Percentiles rank a stretch among this genome's conserved stretches.
Evolutionary conservation across 2,113 vertebrate species (phyloP).

Genomic region (Picathartes gymnocephalus): DNA sequence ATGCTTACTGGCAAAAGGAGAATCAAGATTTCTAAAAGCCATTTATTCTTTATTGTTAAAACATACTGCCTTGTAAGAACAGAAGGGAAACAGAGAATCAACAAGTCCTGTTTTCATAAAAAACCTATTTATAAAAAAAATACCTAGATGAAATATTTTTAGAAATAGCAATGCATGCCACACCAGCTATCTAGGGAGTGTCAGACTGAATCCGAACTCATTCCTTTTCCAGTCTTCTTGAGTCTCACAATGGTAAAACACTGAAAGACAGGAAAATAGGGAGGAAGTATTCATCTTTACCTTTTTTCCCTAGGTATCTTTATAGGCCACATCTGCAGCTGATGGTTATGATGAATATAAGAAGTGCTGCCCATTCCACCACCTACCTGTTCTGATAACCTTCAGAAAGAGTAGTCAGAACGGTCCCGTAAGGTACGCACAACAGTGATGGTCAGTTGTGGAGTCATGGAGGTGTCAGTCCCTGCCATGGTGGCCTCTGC

Average conservation of each 20-base stretch:
- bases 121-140: background rate
- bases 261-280: background rate
- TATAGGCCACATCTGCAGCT: background rate
- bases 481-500: background rate
- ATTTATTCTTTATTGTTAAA: background rate
- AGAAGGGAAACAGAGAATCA: background rate
- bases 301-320: background rate
- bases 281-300: background rate
- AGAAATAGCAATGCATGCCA: background rate
- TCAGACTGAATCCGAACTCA: background rate
- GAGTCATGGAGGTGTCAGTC: background rate
- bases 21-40: background rate
- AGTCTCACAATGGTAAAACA: background rate
- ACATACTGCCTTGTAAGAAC: accelerated
- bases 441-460: accelerated
- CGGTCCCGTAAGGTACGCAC: accelerated
- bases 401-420: background rate
- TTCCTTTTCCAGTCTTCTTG: background rate
- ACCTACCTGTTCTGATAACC: background rate
- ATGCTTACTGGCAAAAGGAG: background rate
- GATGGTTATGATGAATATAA: background rate
- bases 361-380: background rate
- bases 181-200: background rate
- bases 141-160: background rate
- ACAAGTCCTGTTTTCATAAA: background rate